Conservation (phyloP, 2,797 vertebrate species). For the Phyllotis vaccarum region DNA sequence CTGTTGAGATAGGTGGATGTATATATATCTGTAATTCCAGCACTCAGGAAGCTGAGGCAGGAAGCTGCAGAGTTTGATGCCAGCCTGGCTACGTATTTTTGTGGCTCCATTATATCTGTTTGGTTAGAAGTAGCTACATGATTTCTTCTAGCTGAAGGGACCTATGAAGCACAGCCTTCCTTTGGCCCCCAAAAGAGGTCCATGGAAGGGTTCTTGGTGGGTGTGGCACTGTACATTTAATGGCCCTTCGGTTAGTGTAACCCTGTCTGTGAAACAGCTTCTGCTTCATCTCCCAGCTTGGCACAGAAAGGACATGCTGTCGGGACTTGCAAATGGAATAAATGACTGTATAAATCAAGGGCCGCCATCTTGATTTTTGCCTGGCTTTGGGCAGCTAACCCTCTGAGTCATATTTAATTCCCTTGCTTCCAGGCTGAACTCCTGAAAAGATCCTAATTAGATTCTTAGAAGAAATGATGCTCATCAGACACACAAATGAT, state of each 20-base stretch:
- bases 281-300: neutral
- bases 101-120: neutral
- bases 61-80: neutral
- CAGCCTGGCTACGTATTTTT: neutral
- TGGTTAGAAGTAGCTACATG: neutral
- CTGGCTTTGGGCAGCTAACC: constrained; percentile 53
- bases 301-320: neutral
- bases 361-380: constrained; percentile 17
- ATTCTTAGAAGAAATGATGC: constrained; percentile 80
- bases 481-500: constrained; percentile 72
- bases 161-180: neutral
- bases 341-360: constrained; percentile 28
- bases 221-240: neutral
- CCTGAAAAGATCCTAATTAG: constrained; percentile 79
- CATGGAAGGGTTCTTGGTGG: neutral
- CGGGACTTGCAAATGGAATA: neutral
- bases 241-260: neutral
- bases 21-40: too few relatives aligned
- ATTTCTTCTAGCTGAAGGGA: neutral
- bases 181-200: neutral
- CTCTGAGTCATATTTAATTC: constrained; percentile 78
- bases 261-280: fast-evolving
- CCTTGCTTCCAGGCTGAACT: constrained; percentile 69
- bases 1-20: neutral
- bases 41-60: neutral